phyloP scores from a whole-genome alignment of 1,140 invertebrate genomes.

The Glomeris maerens region DNA sequence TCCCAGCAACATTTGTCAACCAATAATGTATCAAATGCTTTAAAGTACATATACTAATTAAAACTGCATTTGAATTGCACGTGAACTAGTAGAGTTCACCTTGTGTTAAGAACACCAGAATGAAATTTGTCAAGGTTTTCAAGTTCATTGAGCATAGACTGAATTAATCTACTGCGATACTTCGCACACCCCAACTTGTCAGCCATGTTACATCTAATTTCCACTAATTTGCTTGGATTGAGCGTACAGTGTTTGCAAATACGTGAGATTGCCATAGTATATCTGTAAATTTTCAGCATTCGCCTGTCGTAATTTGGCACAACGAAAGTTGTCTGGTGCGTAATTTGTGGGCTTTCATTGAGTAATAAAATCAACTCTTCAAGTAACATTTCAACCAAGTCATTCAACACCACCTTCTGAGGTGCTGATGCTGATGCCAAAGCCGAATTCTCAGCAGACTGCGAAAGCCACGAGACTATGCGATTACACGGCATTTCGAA shows the following conservation, averaged over 20 bases:
- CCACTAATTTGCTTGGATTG: no score
- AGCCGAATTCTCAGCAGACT: not conserved
- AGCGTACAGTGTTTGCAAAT: constrained; percentile 5
- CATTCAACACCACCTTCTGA: not conserved
- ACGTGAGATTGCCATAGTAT: constrained; percentile 4
- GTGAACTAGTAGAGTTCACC: no score
- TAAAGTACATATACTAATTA: no score
- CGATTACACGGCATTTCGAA: constrained; percentile 1
- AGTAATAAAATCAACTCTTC: constrained; percentile 5
- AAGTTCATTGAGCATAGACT: no score
- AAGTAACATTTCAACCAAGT: constrained; percentile 3
- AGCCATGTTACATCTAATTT: no score
- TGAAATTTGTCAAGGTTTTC: no score
- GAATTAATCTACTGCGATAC: no score
- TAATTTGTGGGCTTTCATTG: constrained; percentile 2
- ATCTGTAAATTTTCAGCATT: not conserved
- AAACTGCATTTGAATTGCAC: no score
- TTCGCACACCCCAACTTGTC: no score
- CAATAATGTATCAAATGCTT: no score
- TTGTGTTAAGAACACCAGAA: no score
- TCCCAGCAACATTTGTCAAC: no score
- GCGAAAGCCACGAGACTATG: constrained; percentile 2
- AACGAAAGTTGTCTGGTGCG: constrained; percentile 1
- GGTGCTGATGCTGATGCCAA: not conserved
- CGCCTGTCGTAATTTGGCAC: constrained; percentile 5